Conservation (phyloP, 1,140 invertebrate genomes). For the Microplitis demolitor region DNA sequence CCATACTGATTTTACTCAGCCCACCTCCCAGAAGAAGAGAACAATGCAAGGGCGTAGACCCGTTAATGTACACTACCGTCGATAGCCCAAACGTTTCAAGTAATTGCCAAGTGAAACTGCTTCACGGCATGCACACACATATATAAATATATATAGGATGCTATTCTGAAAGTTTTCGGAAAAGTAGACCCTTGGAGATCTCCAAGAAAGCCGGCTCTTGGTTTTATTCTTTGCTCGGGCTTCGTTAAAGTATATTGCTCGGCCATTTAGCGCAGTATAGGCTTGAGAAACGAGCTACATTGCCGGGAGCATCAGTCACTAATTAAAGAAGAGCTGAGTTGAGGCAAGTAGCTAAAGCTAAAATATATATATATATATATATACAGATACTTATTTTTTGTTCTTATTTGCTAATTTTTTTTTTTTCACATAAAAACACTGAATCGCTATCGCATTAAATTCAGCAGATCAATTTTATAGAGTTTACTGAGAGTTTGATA, state of each 20-base stretch:
- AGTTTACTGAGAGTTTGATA: neutral
- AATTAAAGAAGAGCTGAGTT: conserved; percentile 38
- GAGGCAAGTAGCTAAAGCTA: neutral
- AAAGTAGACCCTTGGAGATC: too few relatives aligned
- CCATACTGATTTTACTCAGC: too few relatives aligned
- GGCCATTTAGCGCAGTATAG: neutral
- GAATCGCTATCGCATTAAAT: neutral
- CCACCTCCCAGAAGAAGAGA: too few relatives aligned
- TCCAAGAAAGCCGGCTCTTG: neutral
- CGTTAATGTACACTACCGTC: conserved; percentile 13
- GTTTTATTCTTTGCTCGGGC: neutral
- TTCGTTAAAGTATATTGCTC: neutral
- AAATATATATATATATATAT: too few relatives aligned
- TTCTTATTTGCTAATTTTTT: neutral
- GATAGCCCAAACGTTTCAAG: conserved; percentile 42
- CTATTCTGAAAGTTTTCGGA: too few relatives aligned
- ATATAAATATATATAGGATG: too few relatives aligned
- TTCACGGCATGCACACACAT: conserved; percentile 30
- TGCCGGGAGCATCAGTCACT: conserved; percentile 28
- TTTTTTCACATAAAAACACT: neutral
- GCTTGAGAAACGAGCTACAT: conserved; percentile 19
- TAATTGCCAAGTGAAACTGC: conserved; percentile 48
- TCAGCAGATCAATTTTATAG: neutral
- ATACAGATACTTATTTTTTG: too few relatives aligned
- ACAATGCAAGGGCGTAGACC: too few relatives aligned